Evolutionary conservation across 2,797 vertebrate genomes (phyloP), one percentile per base, ranked within the genome.

Genomic region (Hybognathus amarus): DNA sequence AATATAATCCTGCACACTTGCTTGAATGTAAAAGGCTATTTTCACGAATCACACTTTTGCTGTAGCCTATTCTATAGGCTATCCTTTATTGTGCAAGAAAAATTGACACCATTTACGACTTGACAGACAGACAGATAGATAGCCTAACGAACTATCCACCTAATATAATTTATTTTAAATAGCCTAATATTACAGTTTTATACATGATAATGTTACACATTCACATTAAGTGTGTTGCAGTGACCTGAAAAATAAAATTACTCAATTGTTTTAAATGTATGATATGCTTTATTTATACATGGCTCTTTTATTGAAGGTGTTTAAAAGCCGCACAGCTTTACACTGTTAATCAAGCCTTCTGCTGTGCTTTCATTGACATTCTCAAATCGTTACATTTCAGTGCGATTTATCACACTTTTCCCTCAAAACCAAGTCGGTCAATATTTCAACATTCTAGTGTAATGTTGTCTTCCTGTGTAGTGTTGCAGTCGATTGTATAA

Each of bases 331-430:
- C 22, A n/a, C 20, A 40, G 22, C 13, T 40, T 13, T 30, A n/a
- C 22, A 74, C 20, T 36, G 24, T 30, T 45, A 33, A 76, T 40
- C 52, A 76, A 76, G 54, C n/a, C 27, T n/a, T 38, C 47, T 76
- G 36, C 22, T 76, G 30, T 36, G 22, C 12, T 13, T 6, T 15
- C 52, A 2, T 11, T 59, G 15, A 40, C 36, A 18, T 11, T 42
- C 20, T 36, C 27, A 54, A n/a, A 75, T n/a, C 13, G n/a, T 59
- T 15, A 18, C 40, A 54, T 76, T 59, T 69, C 11, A 42, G 38
- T 11, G 12, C 2, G 36, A 45, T 69, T 59, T 36, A 18, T 42
- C 54, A 59, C 52, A 6, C 20, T 38, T 56, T 54, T 54, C 45
- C 22, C 52, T 27, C 52, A 24, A 59, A 61, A 61, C 36, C 38